Conservation (phyloP, 2,113 vertebrate genomes). For the Oncorhynchus nerka region DNA sequence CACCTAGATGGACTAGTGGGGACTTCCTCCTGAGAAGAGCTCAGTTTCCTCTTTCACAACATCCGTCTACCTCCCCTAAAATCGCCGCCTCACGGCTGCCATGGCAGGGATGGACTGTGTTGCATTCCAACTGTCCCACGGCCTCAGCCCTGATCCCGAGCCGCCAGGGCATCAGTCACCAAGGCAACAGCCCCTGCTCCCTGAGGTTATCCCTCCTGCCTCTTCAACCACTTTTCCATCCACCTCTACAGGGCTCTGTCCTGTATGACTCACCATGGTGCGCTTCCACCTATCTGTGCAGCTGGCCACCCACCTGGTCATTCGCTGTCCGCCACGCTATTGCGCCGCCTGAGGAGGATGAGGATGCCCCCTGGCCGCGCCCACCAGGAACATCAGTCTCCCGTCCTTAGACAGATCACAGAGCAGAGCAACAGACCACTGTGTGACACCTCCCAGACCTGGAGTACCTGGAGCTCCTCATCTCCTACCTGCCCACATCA, state of each 20-base stretch:
- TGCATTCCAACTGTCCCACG: not conserved
- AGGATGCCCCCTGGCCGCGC: not conserved
- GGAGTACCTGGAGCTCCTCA: conserved; percentile 18
- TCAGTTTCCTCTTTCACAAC: not conserved
- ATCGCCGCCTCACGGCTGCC: conserved; percentile 3
- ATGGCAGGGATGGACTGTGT: conserved; percentile 13
- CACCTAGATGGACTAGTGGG: not conserved
- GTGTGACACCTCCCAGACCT: not conserved
- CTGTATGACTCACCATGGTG: not conserved
- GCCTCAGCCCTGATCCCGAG: not conserved
- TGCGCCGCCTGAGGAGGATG: not conserved
- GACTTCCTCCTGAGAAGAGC: not conserved
- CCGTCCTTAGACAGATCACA: conserved; percentile 9
- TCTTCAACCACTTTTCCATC: conserved; percentile 24
- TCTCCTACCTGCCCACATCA: conserved; percentile 20
- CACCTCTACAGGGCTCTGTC: conserved; percentile 10
- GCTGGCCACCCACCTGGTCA: conserved; percentile 4
- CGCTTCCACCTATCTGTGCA: conserved; percentile 12
- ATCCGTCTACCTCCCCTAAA: conserved; percentile 6
- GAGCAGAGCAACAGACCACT: conserved; percentile 13
- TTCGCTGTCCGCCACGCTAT: not conserved
- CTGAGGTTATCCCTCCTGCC: conserved; percentile 15
- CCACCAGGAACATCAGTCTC: not conserved
- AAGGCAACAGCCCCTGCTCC: conserved; percentile 5
- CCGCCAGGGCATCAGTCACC: not conserved